These are phyloP conservation scores for Zaprionus tsacasi DNA, from an alignment of 1,140 invertebrate species.

Conservation along the genomic window DNA sequence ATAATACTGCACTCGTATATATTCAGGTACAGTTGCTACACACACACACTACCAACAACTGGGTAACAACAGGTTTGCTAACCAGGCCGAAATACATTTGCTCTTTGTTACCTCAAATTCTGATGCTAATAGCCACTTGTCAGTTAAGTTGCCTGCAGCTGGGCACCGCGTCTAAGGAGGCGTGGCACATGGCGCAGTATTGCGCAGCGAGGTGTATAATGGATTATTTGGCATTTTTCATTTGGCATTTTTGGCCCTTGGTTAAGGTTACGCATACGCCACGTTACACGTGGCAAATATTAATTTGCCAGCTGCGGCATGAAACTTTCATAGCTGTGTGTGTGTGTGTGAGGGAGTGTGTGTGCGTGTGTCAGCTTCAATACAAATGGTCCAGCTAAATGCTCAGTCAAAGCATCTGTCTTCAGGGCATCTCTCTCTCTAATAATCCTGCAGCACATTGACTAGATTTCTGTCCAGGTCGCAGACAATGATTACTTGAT, in stretches of 20 bases:
- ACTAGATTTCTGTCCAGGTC: conserved; percentile 14
- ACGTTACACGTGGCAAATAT: conserved; percentile 70
- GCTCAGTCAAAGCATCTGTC: conserved; percentile 40
- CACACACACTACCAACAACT: background rate
- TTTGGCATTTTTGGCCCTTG: conserved; percentile 31
- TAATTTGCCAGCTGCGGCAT: conserved; percentile 59
- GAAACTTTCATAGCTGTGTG: conserved; percentile 10
- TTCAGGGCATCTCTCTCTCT: background rate
- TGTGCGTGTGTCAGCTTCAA: background rate
- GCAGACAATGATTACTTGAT: conserved; percentile 18
- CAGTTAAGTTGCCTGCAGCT: conserved; percentile 4
- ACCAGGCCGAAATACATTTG: background rate
- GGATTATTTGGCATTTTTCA: conserved; percentile 74
- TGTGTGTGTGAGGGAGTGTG: background rate
- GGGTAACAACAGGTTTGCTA: conserved; percentile 29
- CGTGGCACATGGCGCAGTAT: too few relatives aligned
- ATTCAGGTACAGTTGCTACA: background rate
- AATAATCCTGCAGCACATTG: conserved; percentile 23
- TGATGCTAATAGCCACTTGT: conserved; percentile 38
- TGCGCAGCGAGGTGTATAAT: conserved; percentile 31
- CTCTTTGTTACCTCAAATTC: conserved; percentile 21
- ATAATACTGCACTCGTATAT: background rate
- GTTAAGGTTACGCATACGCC: conserved; percentile 53
- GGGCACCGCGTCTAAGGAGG: background rate
- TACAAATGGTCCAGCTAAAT: conserved; percentile 42